phyloP scores from a whole-genome alignment of 2,888 invertebrate species.

The Hypomecis atomaria region DNA sequence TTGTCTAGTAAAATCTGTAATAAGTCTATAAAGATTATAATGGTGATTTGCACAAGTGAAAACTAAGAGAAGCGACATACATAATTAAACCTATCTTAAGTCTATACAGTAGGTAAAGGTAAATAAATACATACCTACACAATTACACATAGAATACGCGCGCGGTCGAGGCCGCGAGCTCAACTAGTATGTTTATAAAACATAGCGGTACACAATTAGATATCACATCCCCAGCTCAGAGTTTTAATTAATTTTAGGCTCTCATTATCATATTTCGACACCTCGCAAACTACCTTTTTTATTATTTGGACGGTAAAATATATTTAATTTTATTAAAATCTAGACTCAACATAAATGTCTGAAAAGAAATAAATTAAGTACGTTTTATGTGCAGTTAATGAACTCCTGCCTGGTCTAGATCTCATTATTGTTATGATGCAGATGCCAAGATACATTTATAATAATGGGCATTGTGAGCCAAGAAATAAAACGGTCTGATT shows the following conservation, averaged over 20 bases:
- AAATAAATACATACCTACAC: too few species aligned
- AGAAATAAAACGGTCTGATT: constrained; percentile 28
- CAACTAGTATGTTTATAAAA: too few species aligned
- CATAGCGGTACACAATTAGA: too few species aligned
- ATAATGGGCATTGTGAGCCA: constrained; percentile 37
- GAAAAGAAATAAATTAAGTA: constrained; percentile 17
- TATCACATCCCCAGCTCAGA: too few species aligned
- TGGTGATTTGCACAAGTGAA: too few species aligned
- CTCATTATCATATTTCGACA: background rate
- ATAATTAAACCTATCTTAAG: too few species aligned
- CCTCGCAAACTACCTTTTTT: background rate
- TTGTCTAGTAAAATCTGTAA: too few species aligned
- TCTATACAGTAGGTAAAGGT: too few species aligned
- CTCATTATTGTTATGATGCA: constrained; percentile 38
- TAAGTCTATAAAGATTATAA: too few species aligned
- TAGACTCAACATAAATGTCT: constrained; percentile 14
- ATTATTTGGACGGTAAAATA: background rate
- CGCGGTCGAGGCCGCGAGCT: too few species aligned
- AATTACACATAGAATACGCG: too few species aligned
- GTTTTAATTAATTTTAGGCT: background rate
- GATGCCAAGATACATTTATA: constrained; percentile 38
- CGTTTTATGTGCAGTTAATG: constrained; percentile 36
- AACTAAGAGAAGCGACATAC: too few species aligned
- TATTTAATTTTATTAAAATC: background rate
- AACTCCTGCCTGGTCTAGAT: constrained; percentile 39